Evolutionary conservation across 2,888 invertebrate genomes (phyloP), one percentile per base, ranked within the genome.

Genomic region (Spisula solida): DNA sequence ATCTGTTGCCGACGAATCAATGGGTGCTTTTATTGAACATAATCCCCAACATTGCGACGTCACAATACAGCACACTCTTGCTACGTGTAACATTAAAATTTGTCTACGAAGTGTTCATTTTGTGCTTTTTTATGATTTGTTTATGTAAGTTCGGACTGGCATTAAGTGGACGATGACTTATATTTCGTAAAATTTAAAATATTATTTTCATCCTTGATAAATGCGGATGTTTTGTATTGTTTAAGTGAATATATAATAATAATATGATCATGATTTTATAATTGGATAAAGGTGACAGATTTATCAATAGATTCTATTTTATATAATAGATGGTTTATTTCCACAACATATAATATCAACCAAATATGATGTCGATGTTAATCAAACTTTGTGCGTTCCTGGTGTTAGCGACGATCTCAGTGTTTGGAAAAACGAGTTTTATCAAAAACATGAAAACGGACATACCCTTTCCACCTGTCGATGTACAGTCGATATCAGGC

Each of bases 381-480:
- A 75, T 75, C 31, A 31, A 75, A 75, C 25, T 34, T 16, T 31
- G 75, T 75, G 12, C 18, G 16, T 16, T 75, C 5, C 1, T 16
- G 34, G 75, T 75, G 4, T 31, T 14, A 2, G 34, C 20, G 31
- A 18, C 81, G 41, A 75, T 81, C 18, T 29, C 34, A 34, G 70
- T 83, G 20, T 47, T 85, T 0, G 48, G 89, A 18, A 91, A 90
- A 82, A 91, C 88, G 4, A 91, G 91, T 84, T 92, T 92, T 81
- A 82, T 91, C 20, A 96, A 96, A 86, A 96, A 96, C 86, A 94
- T 94, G 83, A 92, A 91, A 16, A 95, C 94, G 91, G 94, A 96
- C 81, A 90, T 93, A 20, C 87, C 89, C 10, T 96, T 96, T 80
- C 96, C 96, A 41, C 95, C 95, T 10, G 89, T 91, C 1, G 92